These are phyloP conservation scores for Melanotaenia pygmaea DNA, from an alignment of 2,797 vertebrate species.

Conservation along the genomic window DNA sequence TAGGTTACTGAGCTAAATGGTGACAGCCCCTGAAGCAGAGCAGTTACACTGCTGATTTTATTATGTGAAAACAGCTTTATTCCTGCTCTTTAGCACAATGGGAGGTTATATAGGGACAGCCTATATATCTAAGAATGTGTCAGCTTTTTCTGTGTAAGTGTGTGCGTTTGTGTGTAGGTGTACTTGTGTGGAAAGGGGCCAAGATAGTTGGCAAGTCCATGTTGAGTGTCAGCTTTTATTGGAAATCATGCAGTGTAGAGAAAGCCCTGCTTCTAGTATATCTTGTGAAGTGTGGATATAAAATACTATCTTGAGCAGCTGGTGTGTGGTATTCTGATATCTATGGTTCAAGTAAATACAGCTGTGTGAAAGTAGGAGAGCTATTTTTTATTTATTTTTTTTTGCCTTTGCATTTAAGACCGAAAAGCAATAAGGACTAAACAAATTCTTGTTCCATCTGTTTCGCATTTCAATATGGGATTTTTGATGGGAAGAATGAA, in stretches of 20 bases:
- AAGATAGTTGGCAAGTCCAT: conserved; percentile 62
- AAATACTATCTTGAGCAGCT: conserved; percentile 56
- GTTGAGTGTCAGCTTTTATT: conserved; percentile 71
- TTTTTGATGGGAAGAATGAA: neutral
- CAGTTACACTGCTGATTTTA: conserved; percentile 38
- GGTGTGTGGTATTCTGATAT: conserved; percentile 28
- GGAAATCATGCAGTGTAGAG: conserved; percentile 61
- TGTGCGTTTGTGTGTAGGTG: conserved; percentile 17
- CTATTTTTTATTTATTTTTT: neutral
- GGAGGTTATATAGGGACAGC: conserved; percentile 60
- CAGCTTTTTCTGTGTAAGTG: conserved; percentile 37
- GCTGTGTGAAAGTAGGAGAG: neutral
- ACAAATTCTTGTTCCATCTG: conserved; percentile 3
- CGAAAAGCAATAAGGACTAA: conserved; percentile 7
- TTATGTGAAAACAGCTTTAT: conserved; percentile 60
- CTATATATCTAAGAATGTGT: conserved; percentile 56
- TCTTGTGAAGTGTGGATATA: conserved; percentile 64
- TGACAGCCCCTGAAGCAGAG: conserved; percentile 31
- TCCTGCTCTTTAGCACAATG: conserved; percentile 52
- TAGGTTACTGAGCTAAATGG: conserved; percentile 43
- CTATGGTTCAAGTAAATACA: conserved; percentile 27
- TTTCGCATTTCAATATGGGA: conserved; percentile 16
- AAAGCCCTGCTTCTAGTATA: conserved; percentile 63
- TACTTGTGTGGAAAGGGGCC: conserved; percentile 42
- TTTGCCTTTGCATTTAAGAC: conserved; percentile 9